Conservation (phyloP, 2,113 vertebrate species). For the Otus sunia region DNA sequence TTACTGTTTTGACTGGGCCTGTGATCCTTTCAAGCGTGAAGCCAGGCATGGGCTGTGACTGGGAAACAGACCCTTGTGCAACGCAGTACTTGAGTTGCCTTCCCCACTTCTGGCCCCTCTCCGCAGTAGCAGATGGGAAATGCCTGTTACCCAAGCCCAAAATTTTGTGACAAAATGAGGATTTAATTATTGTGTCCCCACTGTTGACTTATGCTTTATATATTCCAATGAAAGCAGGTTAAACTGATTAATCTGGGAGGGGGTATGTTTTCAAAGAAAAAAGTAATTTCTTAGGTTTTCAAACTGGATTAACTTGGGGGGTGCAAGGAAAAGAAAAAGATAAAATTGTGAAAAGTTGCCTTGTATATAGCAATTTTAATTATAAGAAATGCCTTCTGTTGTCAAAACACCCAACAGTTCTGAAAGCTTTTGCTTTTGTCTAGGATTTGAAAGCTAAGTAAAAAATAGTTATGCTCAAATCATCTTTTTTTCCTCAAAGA, state of each 20-base stretch:
- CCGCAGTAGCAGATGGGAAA: background rate
- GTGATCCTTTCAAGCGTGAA: background rate
- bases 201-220: background rate
- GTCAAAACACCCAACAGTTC: background rate
- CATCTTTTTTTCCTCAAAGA: background rate
- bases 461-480: background rate
- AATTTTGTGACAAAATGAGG: background rate
- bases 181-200: background rate
- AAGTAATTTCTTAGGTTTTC: background rate
- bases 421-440: background rate
- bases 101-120: background rate
- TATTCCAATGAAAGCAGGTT: background rate
- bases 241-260: background rate
- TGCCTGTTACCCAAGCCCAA: background rate
- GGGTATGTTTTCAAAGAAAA: background rate
- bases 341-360: background rate
- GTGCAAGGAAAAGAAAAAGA: background rate
- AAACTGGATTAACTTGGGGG: background rate
- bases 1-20: background rate
- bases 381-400: background rate
- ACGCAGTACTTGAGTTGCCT: background rate
- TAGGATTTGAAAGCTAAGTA: background rate
- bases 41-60: background rate
- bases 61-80: background rate
- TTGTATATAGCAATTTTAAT: background rate